Base-by-base conservation (phyloP, 2,888 invertebrate genomes). In the Tetragonisca angustula region DNA sequence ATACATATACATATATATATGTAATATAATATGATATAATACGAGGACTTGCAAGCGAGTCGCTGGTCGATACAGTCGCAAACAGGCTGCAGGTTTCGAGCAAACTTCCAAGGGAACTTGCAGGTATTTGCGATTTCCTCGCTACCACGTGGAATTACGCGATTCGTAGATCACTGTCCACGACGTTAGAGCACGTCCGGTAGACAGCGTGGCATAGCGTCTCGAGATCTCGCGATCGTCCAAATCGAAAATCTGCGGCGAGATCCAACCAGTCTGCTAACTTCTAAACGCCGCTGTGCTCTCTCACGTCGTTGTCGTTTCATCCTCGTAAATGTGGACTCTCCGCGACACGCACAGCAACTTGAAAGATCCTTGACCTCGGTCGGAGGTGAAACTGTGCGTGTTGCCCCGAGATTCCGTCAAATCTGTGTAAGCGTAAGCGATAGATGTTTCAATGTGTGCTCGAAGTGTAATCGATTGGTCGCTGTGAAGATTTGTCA, bases 381-480 rank as follows among this genome's bases (percentile, higher is more conserved):
- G 32, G 32, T 32, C 32, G 3, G 3, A 32, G 32, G 32, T 32
- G 3, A 32, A 32, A 32, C 32, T 32, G 43, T 9, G 0, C 27
- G 73, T 71, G 62, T 32, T 9, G 75, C 32, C 32, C 43, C 50
- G 84, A 84, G 85, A 84, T 70, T 90, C 87, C 88, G 81, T 80
- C 79, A 81, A n/a, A 80, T 87, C 80, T 67, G 88, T 88, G 72
- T 67, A 87, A 86, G 72, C 86, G 84, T 83, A 88, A 88, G 84
- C 79, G 73, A n/a, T 89, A 89, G 75, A 83, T 87, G 88, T 89
- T 87, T 89, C 78, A 84, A 61, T 76, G 84, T 88, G 83, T 84
- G 89, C 64, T 87, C 79, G 84, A 87, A 85, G 76, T 78, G 76
- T 87, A 83, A 76, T 81, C 76, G 79, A 88, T 81, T 72, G 81